Evolutionary conservation across 1,140 invertebrate species (phyloP).

Genomic region (Drosophila nikananu): DNA sequence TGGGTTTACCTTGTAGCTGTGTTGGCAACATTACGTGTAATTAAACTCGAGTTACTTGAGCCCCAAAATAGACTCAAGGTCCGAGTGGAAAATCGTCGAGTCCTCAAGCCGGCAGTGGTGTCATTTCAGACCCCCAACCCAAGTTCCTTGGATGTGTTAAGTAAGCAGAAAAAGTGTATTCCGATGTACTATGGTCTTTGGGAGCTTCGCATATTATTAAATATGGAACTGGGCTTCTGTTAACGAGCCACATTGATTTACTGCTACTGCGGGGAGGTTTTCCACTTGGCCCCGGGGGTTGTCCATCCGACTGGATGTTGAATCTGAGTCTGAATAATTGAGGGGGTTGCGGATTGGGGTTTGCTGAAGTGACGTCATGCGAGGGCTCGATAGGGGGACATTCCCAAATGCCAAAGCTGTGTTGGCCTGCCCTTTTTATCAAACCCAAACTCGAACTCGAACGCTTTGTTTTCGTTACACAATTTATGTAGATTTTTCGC

Average conservation of each 20-base stretch:
- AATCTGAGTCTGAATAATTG: conserved; percentile 60
- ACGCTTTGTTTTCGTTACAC: conserved; percentile 71
- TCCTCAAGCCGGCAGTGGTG: conserved; percentile 25
- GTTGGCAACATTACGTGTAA: conserved; percentile 42
- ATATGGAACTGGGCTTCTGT: conserved; percentile 8
- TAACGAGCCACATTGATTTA: conserved; percentile 39
- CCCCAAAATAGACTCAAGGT: conserved; percentile 50
- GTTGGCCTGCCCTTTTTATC: conserved; percentile 56
- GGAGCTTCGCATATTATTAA: conserved; percentile 3
- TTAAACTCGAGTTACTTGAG: conserved; percentile 42
- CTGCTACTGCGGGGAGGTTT: conserved; percentile 25
- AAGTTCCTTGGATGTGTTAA: conserved; percentile 17
- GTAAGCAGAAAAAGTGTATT: conserved; percentile 22
- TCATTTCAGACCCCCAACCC: conserved; percentile 12
- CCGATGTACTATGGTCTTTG: not conserved
- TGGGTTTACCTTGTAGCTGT: conserved; percentile 16
- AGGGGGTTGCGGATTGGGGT: conserved; percentile 7
- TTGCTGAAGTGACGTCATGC: conserved; percentile 65
- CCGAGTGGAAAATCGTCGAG: conserved; percentile 34
- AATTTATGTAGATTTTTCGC: conserved; percentile 70
- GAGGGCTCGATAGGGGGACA: conserved; percentile 58
- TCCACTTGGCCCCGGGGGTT: conserved; percentile 25
- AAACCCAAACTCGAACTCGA: conserved; percentile 19
- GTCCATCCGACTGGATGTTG: conserved; percentile 28
- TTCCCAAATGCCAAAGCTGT: conserved; percentile 50